A percentile compares a stretch with the other conserved stretches of the same genome.
Conservation (phyloP, 2,888 invertebrate species). For the Nudaria mundana region DNA sequence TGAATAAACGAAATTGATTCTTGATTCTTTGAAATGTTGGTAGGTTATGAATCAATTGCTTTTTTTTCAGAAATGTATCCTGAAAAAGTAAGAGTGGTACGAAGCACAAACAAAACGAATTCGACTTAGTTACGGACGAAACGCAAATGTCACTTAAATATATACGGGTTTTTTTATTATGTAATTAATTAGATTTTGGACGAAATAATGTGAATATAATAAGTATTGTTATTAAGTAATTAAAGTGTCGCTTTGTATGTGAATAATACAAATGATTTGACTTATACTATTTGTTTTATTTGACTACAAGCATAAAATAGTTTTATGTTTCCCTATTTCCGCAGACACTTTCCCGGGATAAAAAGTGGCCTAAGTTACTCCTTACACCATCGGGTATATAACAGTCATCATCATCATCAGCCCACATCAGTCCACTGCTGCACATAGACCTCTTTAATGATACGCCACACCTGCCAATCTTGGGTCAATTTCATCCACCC, state of each 20-base stretch:
- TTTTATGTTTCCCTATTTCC: too few relatives aligned
- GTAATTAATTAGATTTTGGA: conserved; percentile 49
- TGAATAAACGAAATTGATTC: too few relatives aligned
- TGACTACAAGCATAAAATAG: too few relatives aligned
- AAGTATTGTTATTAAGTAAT: conserved; percentile 22
- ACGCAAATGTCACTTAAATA: conserved; percentile 13
- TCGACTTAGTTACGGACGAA: conserved; percentile 26
- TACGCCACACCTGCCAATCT: too few relatives aligned
- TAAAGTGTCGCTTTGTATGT: conserved; percentile 17
- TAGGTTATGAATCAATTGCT: not conserved
- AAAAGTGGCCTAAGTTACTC: too few relatives aligned
- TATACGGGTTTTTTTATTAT: conserved; percentile 15
- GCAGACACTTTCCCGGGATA: too few relatives aligned
- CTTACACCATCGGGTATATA: too few relatives aligned
- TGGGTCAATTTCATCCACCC: too few relatives aligned
- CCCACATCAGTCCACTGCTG: too few relatives aligned
- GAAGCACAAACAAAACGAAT: conserved; percentile 57
- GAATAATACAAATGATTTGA: conserved; percentile 21
- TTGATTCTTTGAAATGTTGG: not conserved
- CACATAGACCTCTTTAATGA: too few relatives aligned
- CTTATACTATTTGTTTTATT: conserved; percentile 4
- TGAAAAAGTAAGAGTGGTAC: conserved; percentile 46
- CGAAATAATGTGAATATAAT: conserved; percentile 37
- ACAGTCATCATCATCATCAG: too few relatives aligned
- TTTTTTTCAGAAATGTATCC: conserved; percentile 54